Evolutionary conservation across 2,888 invertebrate species (phyloP), one percentile per base, ranked within the genome.

Genomic region (Serrognathus titanus): DNA sequence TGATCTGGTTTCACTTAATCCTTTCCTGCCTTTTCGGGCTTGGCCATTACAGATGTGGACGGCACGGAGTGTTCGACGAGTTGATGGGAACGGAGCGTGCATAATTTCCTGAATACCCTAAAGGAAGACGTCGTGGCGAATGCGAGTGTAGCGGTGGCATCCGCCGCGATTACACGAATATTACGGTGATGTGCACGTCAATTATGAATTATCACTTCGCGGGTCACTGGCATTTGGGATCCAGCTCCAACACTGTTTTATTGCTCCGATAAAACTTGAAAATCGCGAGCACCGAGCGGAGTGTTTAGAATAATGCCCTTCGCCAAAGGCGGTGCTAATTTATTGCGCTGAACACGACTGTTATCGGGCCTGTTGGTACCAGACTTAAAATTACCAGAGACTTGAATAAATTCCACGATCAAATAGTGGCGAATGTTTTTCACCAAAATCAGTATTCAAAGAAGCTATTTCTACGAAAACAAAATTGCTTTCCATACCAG

Each of bases 111-210:
- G 31, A 35, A 31, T 53, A 46, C 56, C 55, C 47, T 36, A 48
- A 12, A 49, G 55, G 45, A 41, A 31, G 40, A 48, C 39, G 51
- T 46, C 41, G 31, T 39, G 53, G 49, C 45, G 49, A 50, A 53
- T 57, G 48, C 31, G 50, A 53, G 57, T 57, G 53, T 57, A 53
- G 38, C 50, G 52, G 53, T 39, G 53, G 53, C 59, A 59, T 57
- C 49, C 56, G 56, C 48, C 52, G 24, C 24, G 51, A 51, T 51
- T 51, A 51, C 40, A 35, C 24, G 51, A 39, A 35, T 40, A 20
- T 59, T 59, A 57, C 38, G 5, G 16, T 41, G 56, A 57, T 53
- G 56, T 59, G 40, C 56, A 53, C 59, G 56, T 59, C 56, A 59
- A 56, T 59, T 57, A 50, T 35, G 53, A 51, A 39, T 53, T 52